phyloP scores from a whole-genome alignment of 64 coral and sea anemone species.

The Montipora capricornis region DNA sequence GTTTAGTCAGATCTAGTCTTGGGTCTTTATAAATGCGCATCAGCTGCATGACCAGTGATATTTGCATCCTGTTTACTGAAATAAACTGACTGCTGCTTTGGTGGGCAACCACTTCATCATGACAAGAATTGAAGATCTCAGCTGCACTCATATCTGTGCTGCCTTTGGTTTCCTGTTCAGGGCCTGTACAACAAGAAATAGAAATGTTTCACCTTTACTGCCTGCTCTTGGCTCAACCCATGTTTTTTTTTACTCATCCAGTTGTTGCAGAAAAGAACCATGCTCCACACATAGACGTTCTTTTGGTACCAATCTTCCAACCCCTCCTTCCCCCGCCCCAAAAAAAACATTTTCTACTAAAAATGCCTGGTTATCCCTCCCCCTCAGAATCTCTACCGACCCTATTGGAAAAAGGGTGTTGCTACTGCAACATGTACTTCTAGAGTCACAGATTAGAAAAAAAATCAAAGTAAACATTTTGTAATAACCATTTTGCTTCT shows the following conservation, averaged over 20 bases:
- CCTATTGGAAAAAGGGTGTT: background rate
- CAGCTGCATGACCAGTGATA: conserved; percentile 24
- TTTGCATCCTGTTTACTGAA: conserved; percentile 46
- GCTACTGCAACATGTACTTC: background rate
- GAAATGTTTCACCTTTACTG: background rate
- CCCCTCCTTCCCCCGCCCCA: background rate
- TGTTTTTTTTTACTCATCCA: background rate
- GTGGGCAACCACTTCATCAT: conserved; percentile 6
- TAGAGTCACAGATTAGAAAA: background rate
- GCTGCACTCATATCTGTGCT: background rate
- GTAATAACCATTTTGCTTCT: conserved; percentile 23
- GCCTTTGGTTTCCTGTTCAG: background rate
- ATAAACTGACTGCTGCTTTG: conserved; percentile 41
- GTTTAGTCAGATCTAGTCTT: conserved; percentile 22
- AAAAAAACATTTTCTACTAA: conserved; percentile 7
- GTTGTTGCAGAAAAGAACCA: background rate
- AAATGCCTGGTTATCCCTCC: background rate
- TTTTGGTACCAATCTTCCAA: background rate
- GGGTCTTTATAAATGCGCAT: conserved; percentile 50
- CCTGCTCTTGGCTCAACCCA: background rate
- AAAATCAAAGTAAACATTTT: background rate
- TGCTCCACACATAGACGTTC: background rate
- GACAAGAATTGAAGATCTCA: conserved; percentile 7
- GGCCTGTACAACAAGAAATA: background rate
- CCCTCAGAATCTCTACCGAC: background rate